Base-by-base conservation (phyloP, 1,140 invertebrate species). In the Drosophila tsacasi region DNA sequence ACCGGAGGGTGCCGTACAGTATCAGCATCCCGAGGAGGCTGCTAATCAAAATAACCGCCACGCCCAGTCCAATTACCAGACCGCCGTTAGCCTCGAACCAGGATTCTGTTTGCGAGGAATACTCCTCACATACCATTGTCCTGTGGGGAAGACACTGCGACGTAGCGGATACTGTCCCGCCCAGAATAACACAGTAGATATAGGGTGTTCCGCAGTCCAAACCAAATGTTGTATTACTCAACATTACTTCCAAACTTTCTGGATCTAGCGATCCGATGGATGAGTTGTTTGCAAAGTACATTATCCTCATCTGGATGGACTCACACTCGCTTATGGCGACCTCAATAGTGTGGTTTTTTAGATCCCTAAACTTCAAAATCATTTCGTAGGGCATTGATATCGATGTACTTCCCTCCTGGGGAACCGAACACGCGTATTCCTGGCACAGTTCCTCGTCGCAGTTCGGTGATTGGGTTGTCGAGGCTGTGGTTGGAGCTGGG, bases 141-240 rank as follows among this genome's bases (percentile, higher is more conserved):
- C 25, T 67, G 57, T 90, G 60, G 0, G 81, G 62, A 8, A 37
- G 76, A n/a, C 85, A 90, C 39, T 79, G 68, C 3, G 69, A 40
- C 17, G 79, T 55, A 15, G 63, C 59, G 12, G 58, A 54, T 5
- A 12, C 27, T 19, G 21, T 63, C 0, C 46, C 50, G 9, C 59
- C 42, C 9, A 72, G 12, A 10, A 77, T 0, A 12, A 85, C 13
- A 17, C 85, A 90, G 52, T 80, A 85, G 8, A 58, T 21, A 10
- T 68, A 74, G 3, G 74, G 23, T 0, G 74, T 73, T 15, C 6
- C 21, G 32, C 84, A 89, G 5, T 13, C 42, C 12, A 81, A 50
- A 1, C 57, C 21, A 1, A 78, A 5, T 2, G 47, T 30, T 23
- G 40, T 3, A 13, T 44, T 17, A 32, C 5, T 21, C 0, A 10